phyloP scores from a whole-genome alignment of 1,140 invertebrate species.

The Mamestra configurata region DNA sequence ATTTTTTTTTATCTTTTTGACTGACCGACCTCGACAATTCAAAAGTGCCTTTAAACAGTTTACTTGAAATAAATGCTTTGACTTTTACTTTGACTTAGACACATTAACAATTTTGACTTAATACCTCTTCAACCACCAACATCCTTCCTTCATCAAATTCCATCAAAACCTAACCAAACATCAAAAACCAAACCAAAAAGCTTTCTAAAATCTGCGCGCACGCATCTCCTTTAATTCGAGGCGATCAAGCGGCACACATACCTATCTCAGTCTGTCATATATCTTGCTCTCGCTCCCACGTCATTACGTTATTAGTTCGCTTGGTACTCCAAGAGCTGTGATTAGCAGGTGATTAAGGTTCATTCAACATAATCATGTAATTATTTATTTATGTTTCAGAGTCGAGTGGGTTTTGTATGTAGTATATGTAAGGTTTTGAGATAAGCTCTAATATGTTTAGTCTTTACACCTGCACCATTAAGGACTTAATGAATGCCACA shows the following conservation, averaged over 20 bases:
- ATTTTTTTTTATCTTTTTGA: too few relatives aligned
- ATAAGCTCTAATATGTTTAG: too few relatives aligned
- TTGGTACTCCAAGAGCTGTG: slow-evolving; percentile 76
- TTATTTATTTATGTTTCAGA: slow-evolving; percentile 87
- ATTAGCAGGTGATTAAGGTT: slow-evolving; percentile 85
- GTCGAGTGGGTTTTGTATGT: slow-evolving; percentile 80
- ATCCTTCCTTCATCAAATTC: too few relatives aligned
- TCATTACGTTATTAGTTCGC: slow-evolving; percentile 83
- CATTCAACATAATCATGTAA: slow-evolving; percentile 86
- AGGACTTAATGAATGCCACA: too few relatives aligned
- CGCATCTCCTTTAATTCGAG: slow-evolving; percentile 25
- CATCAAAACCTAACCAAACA: slow-evolving; percentile 11
- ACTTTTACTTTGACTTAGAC: too few relatives aligned
- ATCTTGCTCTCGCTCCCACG: slow-evolving; percentile 62
- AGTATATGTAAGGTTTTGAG: slow-evolving; percentile 60
- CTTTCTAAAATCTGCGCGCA: slow-evolving; percentile 64
- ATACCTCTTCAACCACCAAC: too few relatives aligned
- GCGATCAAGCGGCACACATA: slow-evolving; percentile 10
- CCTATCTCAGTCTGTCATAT: slow-evolving; percentile 55
- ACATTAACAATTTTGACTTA: too few relatives aligned
- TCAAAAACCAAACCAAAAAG: slow-evolving; percentile 26
- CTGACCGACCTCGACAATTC: too few relatives aligned
- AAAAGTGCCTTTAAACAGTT: too few relatives aligned
- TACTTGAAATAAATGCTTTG: too few relatives aligned
- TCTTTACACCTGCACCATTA: too few relatives aligned